Conservation (phyloP, 2,888 invertebrate genomes). For the Tolmerus cingulatus region DNA sequence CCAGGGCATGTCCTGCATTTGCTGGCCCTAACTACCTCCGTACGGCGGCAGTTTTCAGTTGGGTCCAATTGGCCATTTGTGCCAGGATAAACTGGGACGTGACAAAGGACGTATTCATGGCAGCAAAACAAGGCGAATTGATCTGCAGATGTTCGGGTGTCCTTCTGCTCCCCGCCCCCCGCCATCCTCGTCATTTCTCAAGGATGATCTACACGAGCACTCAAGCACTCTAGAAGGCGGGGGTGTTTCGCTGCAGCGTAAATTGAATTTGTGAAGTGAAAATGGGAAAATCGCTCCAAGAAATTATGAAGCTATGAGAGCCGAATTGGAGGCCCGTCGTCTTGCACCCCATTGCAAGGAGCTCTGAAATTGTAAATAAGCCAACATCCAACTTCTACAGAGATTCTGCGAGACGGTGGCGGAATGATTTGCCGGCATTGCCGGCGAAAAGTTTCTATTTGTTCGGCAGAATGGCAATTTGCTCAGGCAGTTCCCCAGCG, state of each 20-base stretch:
- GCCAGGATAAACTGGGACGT: constrained; percentile 28
- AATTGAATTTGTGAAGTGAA: not conserved
- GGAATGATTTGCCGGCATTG: not conserved
- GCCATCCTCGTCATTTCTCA: not conserved
- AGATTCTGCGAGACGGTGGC: not conserved
- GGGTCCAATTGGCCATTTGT: constrained; percentile 35
- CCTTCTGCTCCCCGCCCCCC: not conserved
- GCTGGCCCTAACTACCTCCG: not conserved
- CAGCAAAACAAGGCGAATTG: not conserved
- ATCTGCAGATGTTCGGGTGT: not conserved
- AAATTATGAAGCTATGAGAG: not conserved
- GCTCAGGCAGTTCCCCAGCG: not conserved
- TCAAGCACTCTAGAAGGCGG: not conserved
- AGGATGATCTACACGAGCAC: not conserved
- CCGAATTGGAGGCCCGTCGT: not conserved
- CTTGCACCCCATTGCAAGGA: not conserved
- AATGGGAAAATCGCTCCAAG: not conserved
- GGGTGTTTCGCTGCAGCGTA: not conserved
- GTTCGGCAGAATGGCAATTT: not conserved
- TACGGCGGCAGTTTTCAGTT: constrained; percentile 16
- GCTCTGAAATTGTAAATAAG: not conserved
- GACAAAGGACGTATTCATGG: not conserved
- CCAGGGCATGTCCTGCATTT: not conserved
- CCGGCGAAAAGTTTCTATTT: not conserved
- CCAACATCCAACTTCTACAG: not conserved